Evolutionary conservation across 2,888 invertebrate genomes (phyloP).

Genomic region (Phalera bucephala): DNA sequence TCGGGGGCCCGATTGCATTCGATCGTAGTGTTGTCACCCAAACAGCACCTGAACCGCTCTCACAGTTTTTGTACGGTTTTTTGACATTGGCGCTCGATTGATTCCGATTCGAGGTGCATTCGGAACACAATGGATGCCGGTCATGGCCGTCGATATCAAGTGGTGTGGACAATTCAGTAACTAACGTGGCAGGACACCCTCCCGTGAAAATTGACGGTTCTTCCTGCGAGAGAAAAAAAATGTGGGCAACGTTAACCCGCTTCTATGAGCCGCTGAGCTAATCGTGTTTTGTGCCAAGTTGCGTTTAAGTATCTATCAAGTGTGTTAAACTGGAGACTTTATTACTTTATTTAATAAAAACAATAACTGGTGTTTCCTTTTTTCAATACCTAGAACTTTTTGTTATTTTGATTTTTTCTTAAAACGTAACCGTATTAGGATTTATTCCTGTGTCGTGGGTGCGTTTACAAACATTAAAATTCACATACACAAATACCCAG

Average conservation of each 20-base stretch:
- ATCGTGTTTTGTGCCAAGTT: conserved; percentile 29
- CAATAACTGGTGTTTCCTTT: too few species aligned
- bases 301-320: too few species aligned
- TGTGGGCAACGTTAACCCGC: conserved; percentile 34
- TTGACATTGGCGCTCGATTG: conserved; percentile 63
- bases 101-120: conserved; percentile 60
- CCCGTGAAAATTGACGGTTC: conserved; percentile 50
- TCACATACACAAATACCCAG: too few species aligned
- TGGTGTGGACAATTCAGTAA: conserved; percentile 53
- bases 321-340: too few species aligned
- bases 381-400: too few species aligned
- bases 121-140: conserved; percentile 55
- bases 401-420: too few species aligned
- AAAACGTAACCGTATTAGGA: too few species aligned
- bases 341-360: too few species aligned
- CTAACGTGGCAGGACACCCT: conserved; percentile 28
- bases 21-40: conserved; percentile 57
- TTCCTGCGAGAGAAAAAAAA: conserved; percentile 38
- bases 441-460: too few species aligned
- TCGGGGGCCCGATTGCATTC: conserved; percentile 46
- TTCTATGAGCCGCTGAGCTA: conserved; percentile 29
- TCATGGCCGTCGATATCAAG: conserved; percentile 60
- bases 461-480: too few species aligned
- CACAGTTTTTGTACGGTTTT: conserved; percentile 67
- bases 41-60: conserved; percentile 55